phyloP scores from a whole-genome alignment of 2,888 invertebrate species.

The Tetheella fluctuosa region DNA sequence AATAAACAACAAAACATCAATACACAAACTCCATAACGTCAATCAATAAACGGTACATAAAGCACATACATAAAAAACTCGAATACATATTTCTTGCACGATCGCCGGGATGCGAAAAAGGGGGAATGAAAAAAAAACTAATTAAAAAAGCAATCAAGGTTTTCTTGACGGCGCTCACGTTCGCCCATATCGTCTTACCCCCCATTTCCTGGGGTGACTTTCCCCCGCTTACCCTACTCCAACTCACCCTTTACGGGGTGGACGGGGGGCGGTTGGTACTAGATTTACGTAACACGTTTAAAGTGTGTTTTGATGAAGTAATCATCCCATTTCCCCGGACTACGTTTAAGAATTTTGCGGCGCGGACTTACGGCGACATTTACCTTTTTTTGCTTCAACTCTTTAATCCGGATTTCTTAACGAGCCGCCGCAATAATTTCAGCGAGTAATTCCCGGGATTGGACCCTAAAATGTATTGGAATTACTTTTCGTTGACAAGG shows the following conservation, averaged over 20 bases:
- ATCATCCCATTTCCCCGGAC: constrained; percentile 83
- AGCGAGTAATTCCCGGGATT: constrained; percentile 56
- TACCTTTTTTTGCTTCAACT: constrained; percentile 66
- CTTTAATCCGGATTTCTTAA: constrained; percentile 77
- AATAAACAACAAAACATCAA: neutral
- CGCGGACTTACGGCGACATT: constrained; percentile 66
- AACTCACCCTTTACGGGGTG: constrained; percentile 68
- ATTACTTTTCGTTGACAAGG: constrained; percentile 36
- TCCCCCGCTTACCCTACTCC: constrained; percentile 46
- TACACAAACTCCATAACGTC: constrained; percentile 24
- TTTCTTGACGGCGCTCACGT: constrained; percentile 85
- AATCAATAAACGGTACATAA: constrained; percentile 55
- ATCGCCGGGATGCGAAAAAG: constrained; percentile 78
- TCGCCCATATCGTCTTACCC: constrained; percentile 85
- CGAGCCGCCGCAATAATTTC: constrained; percentile 70
- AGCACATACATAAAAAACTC: constrained; percentile 47
- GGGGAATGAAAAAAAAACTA: constrained; percentile 82
- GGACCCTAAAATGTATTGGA: constrained; percentile 52
- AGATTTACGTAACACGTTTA: constrained; percentile 85
- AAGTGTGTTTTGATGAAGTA: constrained; percentile 85
- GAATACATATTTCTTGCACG: constrained; percentile 80
- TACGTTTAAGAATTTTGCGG: constrained; percentile 83
- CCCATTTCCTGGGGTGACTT: constrained; percentile 67
- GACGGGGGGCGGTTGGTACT: constrained; percentile 68
- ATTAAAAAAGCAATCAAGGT: constrained; percentile 85